A percentile compares a stretch with the other conserved stretches of the same genome.
Conservation (phyloP, 2,797 vertebrate species). For the Varecia variegata region DNA sequence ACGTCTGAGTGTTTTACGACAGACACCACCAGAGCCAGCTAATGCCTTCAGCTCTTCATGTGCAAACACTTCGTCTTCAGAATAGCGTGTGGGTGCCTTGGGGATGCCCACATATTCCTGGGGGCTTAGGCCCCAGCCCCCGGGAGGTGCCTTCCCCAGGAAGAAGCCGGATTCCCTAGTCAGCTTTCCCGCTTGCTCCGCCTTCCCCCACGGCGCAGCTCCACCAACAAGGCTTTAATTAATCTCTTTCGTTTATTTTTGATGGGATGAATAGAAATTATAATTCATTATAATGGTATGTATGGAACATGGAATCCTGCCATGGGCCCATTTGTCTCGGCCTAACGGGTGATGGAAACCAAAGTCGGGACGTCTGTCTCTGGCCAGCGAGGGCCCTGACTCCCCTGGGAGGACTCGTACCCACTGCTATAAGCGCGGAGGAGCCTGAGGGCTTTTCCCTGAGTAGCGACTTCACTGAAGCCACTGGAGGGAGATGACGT, state of each 20-base stretch:
- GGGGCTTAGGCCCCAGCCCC: not conserved
- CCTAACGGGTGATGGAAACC: too few relatives aligned
- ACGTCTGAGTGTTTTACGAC: accelerated
- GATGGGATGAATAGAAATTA: not conserved
- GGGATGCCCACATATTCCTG: not conserved
- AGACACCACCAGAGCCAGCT: not conserved
- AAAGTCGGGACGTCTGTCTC: not conserved
- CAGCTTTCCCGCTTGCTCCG: too few relatives aligned
- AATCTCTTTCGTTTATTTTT: not conserved
- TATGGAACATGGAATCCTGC: not conserved
- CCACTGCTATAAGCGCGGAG: not conserved
- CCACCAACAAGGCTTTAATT: accelerated
- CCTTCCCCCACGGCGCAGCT: accelerated
- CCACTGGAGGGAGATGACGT: not conserved
- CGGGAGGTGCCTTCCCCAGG: not conserved
- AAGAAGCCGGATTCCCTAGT: not conserved
- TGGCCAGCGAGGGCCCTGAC: not conserved
- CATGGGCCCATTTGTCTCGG: not conserved
- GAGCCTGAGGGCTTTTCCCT: too few relatives aligned
- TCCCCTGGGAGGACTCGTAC: not conserved
- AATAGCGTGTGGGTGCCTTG: accelerated
- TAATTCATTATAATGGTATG: not conserved
- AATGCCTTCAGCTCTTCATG: not conserved
- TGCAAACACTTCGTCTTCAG: not conserved
- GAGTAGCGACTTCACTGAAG: not conserved